phyloP scores from a whole-genome alignment of 1,140 invertebrate genomes.

The Saccostrea cuccullata region DNA sequence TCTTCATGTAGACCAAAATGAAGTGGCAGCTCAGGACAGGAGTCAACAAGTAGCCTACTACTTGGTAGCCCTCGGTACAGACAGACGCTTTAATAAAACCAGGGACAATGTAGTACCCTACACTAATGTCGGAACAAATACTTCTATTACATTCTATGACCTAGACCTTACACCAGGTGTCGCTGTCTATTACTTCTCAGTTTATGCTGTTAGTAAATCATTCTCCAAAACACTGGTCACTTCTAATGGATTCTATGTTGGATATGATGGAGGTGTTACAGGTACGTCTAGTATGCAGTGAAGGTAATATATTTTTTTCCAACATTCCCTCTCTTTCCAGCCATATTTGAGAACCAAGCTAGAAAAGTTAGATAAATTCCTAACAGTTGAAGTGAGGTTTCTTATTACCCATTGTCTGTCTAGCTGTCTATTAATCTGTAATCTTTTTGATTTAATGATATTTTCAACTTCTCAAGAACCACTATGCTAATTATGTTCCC shows the following conservation, averaged over 20 bases:
- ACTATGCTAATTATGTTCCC: too few species aligned
- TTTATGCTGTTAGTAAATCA: slow-evolving; percentile 62
- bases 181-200: slow-evolving; percentile 68
- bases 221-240: slow-evolving; percentile 59
- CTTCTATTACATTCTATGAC: slow-evolving; percentile 64
- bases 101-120: slow-evolving; percentile 69
- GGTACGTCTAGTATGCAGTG: slow-evolving; percentile 39
- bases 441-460: too few species aligned
- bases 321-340: too few species aligned
- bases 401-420: too few species aligned
- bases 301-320: too few species aligned
- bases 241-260: slow-evolving; percentile 69
- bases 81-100: slow-evolving; percentile 65
- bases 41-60: slow-evolving; percentile 63
- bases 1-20: slow-evolving; percentile 33
- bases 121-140: slow-evolving; percentile 64
- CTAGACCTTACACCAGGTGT: slow-evolving; percentile 56
- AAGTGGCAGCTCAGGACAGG: not conserved
- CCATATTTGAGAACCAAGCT: too few species aligned
- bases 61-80: slow-evolving; percentile 69
- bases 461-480: too few species aligned
- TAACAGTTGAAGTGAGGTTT: too few species aligned
- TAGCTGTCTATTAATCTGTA: too few species aligned
- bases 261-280: slow-evolving; percentile 59
- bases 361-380: too few species aligned